Evolutionary conservation across 2,888 invertebrate genomes (phyloP), one percentile per base, ranked within the genome.

Genomic region (Drosophila picticornis): DNA sequence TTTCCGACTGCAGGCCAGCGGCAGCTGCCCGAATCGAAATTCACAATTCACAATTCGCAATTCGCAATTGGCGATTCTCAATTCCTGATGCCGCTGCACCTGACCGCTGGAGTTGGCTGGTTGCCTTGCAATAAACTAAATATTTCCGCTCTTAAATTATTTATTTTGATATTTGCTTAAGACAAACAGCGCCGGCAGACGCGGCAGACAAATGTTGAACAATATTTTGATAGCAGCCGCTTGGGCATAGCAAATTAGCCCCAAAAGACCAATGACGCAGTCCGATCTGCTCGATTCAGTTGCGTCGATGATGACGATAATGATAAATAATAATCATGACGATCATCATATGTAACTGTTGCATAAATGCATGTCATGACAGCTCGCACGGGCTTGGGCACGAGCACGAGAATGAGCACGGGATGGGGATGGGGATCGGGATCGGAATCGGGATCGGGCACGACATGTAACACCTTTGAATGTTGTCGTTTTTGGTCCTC

Each of bases 61-160:
- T 32, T 52, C 31, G n/a, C 56, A 40, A 57, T 43, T 31, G 22
- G 27, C 40, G 25, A 63, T 57, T 67, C 38, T 29, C 40, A 25
- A 66, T 55, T 75, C 34, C 32, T 43, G 59, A 63, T 75, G 57
- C 34, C 51, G 55, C 56, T 87, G 82, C 81, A 77, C 73, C 78
- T 72, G 75, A 77, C 77, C 50, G 36, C 29, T 19, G 55, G 11
- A n/a, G 22, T 38, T 38, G 50, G 22, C 60, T 27, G 51, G 53
- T 48, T 81, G 73, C 57, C 55, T 64, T 69, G 87, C 90, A 91
- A 91, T 91, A 91, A 91, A 91, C 91, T 92, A 88, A 91, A 92
- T 91, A 90, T 91, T 87, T 91, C 91, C 91, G 91, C 88, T 86
- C 79, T 79, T 88, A 90, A 91, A 91, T 91, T 91, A 87, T 90